Evolutionary conservation across 2,113 vertebrate genomes (phyloP).

Genomic region (Calidris pugnax): DNA sequence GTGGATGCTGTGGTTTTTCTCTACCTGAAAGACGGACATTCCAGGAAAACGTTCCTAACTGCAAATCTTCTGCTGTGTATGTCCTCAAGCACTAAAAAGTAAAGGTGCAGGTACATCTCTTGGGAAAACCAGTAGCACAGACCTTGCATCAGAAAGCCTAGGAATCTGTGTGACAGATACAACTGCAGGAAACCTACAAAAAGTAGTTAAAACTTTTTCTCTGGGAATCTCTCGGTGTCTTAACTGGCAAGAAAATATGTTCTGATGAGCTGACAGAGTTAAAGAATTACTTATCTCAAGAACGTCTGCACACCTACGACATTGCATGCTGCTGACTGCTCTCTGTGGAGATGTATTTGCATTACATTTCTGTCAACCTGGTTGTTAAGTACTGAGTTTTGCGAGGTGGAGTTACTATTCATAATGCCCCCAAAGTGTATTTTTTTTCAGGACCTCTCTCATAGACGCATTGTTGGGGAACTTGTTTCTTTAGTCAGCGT

Average conservation of each 20-base stretch:
- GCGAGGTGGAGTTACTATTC: background rate
- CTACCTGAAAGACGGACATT: background rate
- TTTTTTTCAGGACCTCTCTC: background rate
- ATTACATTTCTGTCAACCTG: background rate
- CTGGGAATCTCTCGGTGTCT: background rate
- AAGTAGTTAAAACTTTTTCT: background rate
- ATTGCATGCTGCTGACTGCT: background rate
- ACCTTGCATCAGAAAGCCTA: background rate
- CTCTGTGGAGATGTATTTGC: background rate
- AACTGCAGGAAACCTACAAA: background rate
- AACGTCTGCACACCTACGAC: background rate
- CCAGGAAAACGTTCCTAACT: background rate
- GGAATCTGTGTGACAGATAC: background rate
- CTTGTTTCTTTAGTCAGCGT: background rate
- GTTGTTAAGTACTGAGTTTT: background rate
- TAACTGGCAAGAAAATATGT: background rate
- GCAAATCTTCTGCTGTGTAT: background rate
- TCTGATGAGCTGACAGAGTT: background rate
- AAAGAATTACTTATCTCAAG: background rate
- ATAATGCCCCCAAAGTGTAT: background rate
- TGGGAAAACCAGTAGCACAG: background rate
- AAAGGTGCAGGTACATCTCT: background rate
- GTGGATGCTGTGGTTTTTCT: background rate
- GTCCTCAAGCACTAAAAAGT: background rate
- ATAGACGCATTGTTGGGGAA: background rate